Evolutionary conservation across 2,113 vertebrate genomes (phyloP).

Genomic region (Solea solea): DNA sequence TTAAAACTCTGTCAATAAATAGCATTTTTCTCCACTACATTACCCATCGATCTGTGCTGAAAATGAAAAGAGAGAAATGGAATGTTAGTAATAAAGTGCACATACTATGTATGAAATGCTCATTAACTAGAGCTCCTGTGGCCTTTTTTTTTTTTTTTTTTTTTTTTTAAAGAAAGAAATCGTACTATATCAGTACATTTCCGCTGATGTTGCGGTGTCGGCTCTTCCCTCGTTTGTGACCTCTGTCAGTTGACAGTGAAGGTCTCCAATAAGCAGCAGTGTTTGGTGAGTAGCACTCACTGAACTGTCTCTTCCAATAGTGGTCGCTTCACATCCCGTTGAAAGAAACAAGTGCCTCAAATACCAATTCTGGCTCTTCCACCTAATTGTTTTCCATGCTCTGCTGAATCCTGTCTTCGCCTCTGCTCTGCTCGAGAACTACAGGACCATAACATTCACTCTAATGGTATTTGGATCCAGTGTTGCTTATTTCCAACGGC

Average conservation of each 20-base stretch:
- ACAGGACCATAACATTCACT: conserved; percentile 40
- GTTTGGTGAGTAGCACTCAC: conserved; percentile 57
- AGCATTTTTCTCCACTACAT: neutral
- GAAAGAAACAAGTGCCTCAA: conserved; percentile 68
- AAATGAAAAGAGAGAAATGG: neutral
- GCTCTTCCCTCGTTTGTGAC: conserved; percentile 65
- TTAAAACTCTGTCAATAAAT: neutral
- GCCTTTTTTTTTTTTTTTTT: neutral
- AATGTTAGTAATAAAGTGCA: conserved; percentile 26
- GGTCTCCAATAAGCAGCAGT: conserved; percentile 69
- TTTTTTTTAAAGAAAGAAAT: neutral
- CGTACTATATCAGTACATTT: conserved; percentile 6
- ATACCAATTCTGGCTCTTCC: conserved; percentile 58
- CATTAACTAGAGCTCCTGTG: conserved; percentile 16
- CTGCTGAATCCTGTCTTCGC: conserved; percentile 55
- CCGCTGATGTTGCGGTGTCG: conserved; percentile 50
- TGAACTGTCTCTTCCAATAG: conserved; percentile 70
- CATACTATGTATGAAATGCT: conserved; percentile 8
- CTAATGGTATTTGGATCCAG: conserved; percentile 39
- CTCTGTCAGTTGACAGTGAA: conserved; percentile 68
- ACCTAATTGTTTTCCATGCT: conserved; percentile 72
- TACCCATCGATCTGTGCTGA: conserved; percentile 1
- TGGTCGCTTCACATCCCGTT: conserved; percentile 51
- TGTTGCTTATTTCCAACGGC: conserved; percentile 32
- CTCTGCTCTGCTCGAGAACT: conserved; percentile 39